phyloP scores from a whole-genome alignment of 2,888 invertebrate species.

The Xestia ashworthii region DNA sequence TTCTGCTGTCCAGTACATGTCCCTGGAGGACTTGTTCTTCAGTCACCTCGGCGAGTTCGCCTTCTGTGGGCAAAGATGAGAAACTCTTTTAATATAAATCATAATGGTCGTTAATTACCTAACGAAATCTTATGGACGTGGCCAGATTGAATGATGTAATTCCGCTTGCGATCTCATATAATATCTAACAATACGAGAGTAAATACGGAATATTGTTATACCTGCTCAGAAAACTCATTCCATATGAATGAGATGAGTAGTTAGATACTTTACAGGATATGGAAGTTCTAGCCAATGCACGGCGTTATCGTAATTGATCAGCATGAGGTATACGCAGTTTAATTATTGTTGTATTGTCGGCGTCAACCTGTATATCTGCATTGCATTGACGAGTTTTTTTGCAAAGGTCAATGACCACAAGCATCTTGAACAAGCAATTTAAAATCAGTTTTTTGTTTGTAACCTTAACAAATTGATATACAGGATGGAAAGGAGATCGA shows the following conservation, averaged over 20 bases:
- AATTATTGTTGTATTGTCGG: no score
- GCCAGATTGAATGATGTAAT: conserved; percentile 16
- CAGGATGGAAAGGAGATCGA: no score
- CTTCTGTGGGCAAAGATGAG: conserved; percentile 39
- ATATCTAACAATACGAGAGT: conserved; percentile 72
- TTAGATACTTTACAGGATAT: conserved; percentile 18
- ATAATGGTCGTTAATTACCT: background rate
- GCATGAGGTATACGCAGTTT: no score
- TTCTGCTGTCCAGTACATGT: conserved; percentile 68
- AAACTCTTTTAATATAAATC: background rate
- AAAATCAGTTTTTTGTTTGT: no score
- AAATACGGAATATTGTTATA: conserved; percentile 79
- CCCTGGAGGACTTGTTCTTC: conserved; percentile 70
- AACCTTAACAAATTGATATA: no score
- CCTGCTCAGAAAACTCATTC: conserved; percentile 44
- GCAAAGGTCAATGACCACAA: no score
- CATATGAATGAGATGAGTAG: background rate
- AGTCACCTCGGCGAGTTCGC: conserved; percentile 63
- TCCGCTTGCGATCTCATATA: conserved; percentile 71
- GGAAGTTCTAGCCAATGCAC: background rate
- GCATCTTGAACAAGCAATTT: no score
- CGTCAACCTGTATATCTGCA: no score
- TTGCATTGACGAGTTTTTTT: no score
- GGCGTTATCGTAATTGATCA: background rate
- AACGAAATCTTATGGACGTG: background rate